Evolutionary conservation across 2,888 invertebrate genomes (phyloP), one percentile per base, ranked within the genome.

Genomic region (Blastobasis adustella): DNA sequence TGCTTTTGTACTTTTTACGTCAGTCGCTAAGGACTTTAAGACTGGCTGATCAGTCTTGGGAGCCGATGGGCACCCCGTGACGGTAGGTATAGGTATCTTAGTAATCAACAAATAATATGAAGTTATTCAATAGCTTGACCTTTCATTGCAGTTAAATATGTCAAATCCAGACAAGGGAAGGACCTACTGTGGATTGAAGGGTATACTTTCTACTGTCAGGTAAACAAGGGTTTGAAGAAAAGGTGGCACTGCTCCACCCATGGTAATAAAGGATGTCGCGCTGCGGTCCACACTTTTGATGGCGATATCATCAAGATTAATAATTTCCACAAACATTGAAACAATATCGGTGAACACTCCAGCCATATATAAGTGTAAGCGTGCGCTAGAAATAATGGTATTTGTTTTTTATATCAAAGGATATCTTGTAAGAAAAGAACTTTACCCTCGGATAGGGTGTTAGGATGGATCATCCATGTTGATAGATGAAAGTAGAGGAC

Each of bases 161-260:
- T 66, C 39, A 60, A 46, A 47, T 73, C 76, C 0, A 62, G 53
- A 5, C 59, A 62, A 10, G 73, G 74, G 0, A 68, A 56, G 37
- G 51, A 48, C 0, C 55, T 70, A 4, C 49, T 72, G 2, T 55
- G 53, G 10, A 45, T 69, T 5, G 63, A 50, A 5, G 65, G 62
- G 1, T 72, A 60, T 46, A 73, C 61, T 1, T 75, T 68, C 53
- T 67, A 62, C 37, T 51, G 56, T 10, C 61, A 71, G 46, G 50
- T 49, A 7, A 46, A 46, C 0, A 50, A 51, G 4, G 65, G 65
- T 9, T 23, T 10, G 5, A 69, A 60, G 54, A 59, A 52, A 0
- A 60, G 69, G 58, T 73, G 74, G 75, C 57, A 63, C 4, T 64
- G 64, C 49, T 64, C 63, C 5, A 55, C 57, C 4, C 49, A 49